A percentile compares a stretch with the other conserved stretches of the same genome.
Evolutionary conservation across 2,888 invertebrate genomes (phyloP).

Genomic region (Argyresthia albistria): DNA sequence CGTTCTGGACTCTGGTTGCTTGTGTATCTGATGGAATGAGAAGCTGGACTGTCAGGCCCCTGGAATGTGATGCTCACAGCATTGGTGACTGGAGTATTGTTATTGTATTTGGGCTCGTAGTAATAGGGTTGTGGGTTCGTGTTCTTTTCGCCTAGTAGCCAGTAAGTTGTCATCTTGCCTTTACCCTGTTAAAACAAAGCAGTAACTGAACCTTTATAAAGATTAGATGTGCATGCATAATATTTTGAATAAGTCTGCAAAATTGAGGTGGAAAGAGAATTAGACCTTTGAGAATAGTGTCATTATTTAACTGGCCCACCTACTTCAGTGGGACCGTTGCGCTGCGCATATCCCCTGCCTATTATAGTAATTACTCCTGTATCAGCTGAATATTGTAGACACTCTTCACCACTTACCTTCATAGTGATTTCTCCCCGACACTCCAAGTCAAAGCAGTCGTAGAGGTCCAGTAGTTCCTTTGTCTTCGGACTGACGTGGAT

Average conservation of each 20-base stretch:
- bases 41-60: constrained; percentile 62
- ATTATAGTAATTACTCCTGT: too few species aligned
- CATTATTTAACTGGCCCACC: too few species aligned
- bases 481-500: constrained; percentile 95
- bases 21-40: constrained; percentile 37
- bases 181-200: constrained; percentile 76
- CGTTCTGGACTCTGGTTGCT: constrained; percentile 52
- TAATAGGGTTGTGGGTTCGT: constrained; percentile 20
- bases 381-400: too few species aligned
- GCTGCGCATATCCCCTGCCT: too few species aligned
- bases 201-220: not conserved
- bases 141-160: constrained; percentile 83
- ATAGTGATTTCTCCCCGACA: constrained; percentile 91
- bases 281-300: too few species aligned
- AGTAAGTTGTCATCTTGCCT: constrained; percentile 90
- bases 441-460: constrained; percentile 87
- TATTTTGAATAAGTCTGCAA: too few species aligned
- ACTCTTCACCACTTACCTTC: constrained; percentile 80
- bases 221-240: too few species aligned
- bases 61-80: constrained; percentile 55
- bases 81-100: constrained; percentile 21
- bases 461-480: constrained; percentile 87
- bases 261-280: too few species aligned
- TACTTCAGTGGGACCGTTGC: too few species aligned
- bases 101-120: constrained; percentile 17